phyloP scores from a whole-genome alignment of 2,113 vertebrate genomes.

The Myrmecophaga tridactyla region DNA sequence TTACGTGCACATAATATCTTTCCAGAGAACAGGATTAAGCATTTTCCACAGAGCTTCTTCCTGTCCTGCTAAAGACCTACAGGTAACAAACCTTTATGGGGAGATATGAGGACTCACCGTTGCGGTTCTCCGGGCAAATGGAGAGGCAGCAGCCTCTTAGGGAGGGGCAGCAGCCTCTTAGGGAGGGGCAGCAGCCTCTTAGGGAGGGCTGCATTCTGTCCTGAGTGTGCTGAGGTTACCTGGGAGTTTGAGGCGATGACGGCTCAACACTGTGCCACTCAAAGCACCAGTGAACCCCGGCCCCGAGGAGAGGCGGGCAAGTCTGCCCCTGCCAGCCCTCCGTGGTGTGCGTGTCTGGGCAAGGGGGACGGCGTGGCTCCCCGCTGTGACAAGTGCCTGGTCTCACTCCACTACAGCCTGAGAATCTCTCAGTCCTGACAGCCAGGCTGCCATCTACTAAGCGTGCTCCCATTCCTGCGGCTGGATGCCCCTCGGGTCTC shows the following conservation, averaged over 20 bases:
- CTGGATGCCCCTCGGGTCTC: not conserved
- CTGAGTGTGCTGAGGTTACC: not conserved
- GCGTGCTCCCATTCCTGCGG: conserved; percentile 23
- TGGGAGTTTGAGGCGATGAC: not conserved
- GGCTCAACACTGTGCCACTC: not conserved
- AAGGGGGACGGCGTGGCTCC: not conserved
- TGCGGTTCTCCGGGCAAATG: not conserved
- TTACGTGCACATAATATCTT: not conserved
- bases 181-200: too few relatives aligned
- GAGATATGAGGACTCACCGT: not conserved
- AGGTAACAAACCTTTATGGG: not conserved
- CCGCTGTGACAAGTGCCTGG: conserved; percentile 27
- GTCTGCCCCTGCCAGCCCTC: not conserved
- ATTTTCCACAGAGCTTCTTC: not conserved
- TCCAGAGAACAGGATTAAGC: not conserved
- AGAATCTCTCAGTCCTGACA: not conserved
- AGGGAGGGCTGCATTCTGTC: not conserved
- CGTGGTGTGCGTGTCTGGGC: fast-evolving
- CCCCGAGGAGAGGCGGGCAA: not conserved
- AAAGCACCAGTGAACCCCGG: not conserved
- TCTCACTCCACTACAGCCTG: conserved; percentile 47
- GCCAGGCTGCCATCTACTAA: not conserved
- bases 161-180: not conserved
- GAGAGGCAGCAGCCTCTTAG: not conserved
- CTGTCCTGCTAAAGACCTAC: not conserved